Evolutionary conservation across 1,140 invertebrate genomes (phyloP).

Genomic region (Diachasma alloeum): DNA sequence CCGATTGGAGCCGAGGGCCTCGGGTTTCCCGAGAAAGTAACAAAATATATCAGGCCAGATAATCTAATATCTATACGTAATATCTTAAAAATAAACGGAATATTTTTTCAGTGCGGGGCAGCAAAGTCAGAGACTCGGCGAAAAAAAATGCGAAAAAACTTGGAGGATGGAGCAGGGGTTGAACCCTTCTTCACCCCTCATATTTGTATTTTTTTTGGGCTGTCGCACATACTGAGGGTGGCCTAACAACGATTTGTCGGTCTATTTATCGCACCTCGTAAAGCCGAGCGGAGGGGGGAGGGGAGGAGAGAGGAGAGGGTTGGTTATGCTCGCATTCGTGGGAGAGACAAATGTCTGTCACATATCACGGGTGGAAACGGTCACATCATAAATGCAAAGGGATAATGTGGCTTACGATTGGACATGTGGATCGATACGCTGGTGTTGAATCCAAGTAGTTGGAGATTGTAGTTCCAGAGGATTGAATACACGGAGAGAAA

Average conservation of each 20-base stretch:
- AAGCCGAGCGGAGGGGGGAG: not conserved
- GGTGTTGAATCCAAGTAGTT: not conserved
- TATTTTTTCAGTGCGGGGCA: too few relatives aligned
- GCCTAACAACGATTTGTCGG: conserved; percentile 25
- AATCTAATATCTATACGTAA: too few relatives aligned
- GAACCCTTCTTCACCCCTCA: too few relatives aligned
- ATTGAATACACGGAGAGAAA: not conserved
- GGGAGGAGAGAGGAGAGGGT: not conserved
- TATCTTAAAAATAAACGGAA: too few relatives aligned
- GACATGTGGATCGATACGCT: not conserved
- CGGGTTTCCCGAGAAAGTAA: too few relatives aligned
- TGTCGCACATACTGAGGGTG: not conserved
- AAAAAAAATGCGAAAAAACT: too few relatives aligned
- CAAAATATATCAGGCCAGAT: too few relatives aligned
- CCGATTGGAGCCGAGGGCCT: too few relatives aligned
- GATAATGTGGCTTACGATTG: not conserved
- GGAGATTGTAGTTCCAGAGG: not conserved
- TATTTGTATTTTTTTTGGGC: too few relatives aligned
- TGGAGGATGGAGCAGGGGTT: not conserved
- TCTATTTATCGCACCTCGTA: conserved; percentile 28
- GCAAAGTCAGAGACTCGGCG: too few relatives aligned
- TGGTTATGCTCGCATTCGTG: conserved; percentile 23
- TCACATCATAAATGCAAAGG: not conserved
- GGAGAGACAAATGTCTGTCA: conserved; percentile 29
- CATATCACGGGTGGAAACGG: conserved; percentile 23